Evolutionary conservation across 1,140 invertebrate species (phyloP), one percentile per base, ranked within the genome.

Genomic region (Zaprionus ghesquierei): DNA sequence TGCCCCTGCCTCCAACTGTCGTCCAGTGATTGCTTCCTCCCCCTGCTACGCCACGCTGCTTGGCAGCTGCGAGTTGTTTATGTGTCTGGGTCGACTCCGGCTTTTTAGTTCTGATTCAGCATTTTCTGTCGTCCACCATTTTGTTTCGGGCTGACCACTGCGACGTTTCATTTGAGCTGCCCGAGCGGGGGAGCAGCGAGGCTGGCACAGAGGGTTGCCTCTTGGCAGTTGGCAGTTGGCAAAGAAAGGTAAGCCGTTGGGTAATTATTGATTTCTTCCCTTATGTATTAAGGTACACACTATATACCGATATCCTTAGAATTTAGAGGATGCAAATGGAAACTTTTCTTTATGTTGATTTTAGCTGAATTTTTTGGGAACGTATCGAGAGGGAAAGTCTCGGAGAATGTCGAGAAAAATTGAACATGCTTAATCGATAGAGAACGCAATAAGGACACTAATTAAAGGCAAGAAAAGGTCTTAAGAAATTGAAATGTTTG

Each of bases 1-100:
- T 8, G 12, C 13, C 5, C 33, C 29, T 29, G 0, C 10, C 25
- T 22, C 25, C 33, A 8, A 13, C 5, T 9, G 35, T 51, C 64
- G 78, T 81, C 79, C 77, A 72, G 54, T 72, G 77, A 65, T 80
- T 71, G 56, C 64, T 60, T 61, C 71, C 60, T 77, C 60, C 20
- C 10, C 13, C 33, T 1, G 1, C 27, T n/a, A 2, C 33, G 1
- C 13, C 12, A n/a, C 12, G 1, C 12, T n/a, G 0, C 33, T 3
- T 5, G 9, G 13, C 33, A 29, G 22, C 49, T 27, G 38, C 35
- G 38, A 69, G 63, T 79, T 79, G 80, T 84, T 84, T 84, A 79
- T 84, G 76, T 62, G 80, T 84, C 80, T 82, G 80, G 62, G 58
- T 69, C 22, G 71, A 49, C 33, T 53, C 70, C 38, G 31, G 31